Base-by-base conservation (phyloP, 2,888 invertebrate genomes). In the Eledona agricola region DNA sequence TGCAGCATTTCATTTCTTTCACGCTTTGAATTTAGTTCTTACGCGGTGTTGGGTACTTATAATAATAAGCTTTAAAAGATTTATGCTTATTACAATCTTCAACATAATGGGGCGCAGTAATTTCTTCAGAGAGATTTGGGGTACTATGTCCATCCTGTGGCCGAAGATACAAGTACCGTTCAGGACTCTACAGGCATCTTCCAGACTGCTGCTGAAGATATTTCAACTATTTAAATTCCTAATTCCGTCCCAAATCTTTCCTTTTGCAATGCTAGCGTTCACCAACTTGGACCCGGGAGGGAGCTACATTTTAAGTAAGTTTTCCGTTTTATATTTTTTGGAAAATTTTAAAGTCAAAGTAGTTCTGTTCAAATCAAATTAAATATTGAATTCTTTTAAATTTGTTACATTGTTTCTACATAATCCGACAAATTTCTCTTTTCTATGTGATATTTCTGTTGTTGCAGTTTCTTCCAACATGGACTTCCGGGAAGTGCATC, bases 131-230 rank as follows among this genome's bases (percentile, higher is more conserved):
- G 12, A 15, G 38, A 22, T 46, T 51, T 51, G 59, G 74, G 59
- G 68, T 75, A 12, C 62, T 67, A 58, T 75, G 75, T 59, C 74
- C 74, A n/a, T 69, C 69, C 57, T 76, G 76, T 59, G 72, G 73
- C 37, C 71, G 73, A 57, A 74, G 69, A 63, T 76, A 75, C 72
- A 74, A 75, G 63, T 74, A 75, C 66, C 72, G 75, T 26, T 73
- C 75, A 37, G 75, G 75, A 59, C 61, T 76, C 50, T 67, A 72
- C 32, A 64, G 74, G 55, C 76, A 76, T 69, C 62, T 75, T 50
- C 67, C 70, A 37, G 74, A 75, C 40, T 75, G 75, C 65, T 65
- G 72, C 52, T 64, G 67, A 52, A 45, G 16, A 47, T 12, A 32
- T 17, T 23, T 35, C 15, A 22, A 31, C 32, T 29, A n/a, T 16